Conservation (phyloP, 1,140 invertebrate species). For the Drosophila lowei region DNA sequence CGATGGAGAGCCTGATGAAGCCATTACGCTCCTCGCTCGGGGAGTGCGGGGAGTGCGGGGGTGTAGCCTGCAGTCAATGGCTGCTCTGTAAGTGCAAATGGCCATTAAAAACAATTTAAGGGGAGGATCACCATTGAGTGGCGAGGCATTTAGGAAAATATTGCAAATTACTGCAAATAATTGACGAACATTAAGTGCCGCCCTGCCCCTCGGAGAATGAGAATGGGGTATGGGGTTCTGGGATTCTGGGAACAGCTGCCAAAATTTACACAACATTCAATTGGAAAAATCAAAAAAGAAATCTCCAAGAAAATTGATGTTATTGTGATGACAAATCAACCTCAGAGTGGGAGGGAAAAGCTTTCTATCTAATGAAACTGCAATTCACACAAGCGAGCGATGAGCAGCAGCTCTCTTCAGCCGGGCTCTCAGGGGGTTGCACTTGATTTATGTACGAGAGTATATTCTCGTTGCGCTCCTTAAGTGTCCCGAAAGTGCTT, state of each 20-base stretch:
- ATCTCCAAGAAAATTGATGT: constrained; percentile 50
- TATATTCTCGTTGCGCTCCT: constrained; percentile 7
- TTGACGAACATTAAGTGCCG: constrained; percentile 74
- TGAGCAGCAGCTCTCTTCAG: constrained; percentile 7
- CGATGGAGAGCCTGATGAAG: constrained; percentile 55
- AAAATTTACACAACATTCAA: constrained; percentile 42
- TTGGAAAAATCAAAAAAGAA: constrained; percentile 49
- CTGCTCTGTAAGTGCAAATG: constrained; percentile 67
- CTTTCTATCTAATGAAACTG: constrained; percentile 75
- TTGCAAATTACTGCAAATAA: constrained; percentile 82
- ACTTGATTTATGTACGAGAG: constrained; percentile 67
- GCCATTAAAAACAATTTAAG: constrained; percentile 81
- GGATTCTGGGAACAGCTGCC: constrained; percentile 42
- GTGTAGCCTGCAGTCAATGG: constrained; percentile 37
- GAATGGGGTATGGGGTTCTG: background rate
- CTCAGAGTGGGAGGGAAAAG: constrained; percentile 46
- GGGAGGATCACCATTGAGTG: constrained; percentile 48
- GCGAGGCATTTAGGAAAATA: constrained; percentile 72
- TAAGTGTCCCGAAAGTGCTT: constrained; percentile 62
- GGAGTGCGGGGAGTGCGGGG: background rate
- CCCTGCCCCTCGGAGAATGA: no score
- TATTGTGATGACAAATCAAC: constrained; percentile 55
- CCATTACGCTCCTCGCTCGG: constrained; percentile 46
- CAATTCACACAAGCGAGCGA: constrained; percentile 35
- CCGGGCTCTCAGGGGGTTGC: constrained; percentile 46